Conservation (phyloP, 92 coral and sea anemone genomes). For the Ricordea florida region DNA sequence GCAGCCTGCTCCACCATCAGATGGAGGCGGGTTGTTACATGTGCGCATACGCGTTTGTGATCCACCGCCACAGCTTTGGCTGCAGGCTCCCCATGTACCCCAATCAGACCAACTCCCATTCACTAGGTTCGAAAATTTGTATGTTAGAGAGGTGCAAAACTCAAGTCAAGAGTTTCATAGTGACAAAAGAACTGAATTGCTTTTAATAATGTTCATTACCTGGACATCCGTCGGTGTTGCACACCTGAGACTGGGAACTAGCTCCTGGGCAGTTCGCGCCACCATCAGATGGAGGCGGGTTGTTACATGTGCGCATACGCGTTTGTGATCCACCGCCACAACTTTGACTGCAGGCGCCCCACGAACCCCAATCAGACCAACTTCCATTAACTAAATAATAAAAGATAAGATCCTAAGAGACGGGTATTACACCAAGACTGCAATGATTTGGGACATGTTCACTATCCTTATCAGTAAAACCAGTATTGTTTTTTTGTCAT, state of each 20-base stretch:
- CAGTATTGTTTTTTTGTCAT: no score
- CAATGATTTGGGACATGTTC: no score
- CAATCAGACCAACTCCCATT: constrained; percentile 24
- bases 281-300: neutral
- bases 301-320: constrained; percentile 4
- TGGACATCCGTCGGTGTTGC: constrained; percentile 7
- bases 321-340: constrained; percentile 20
- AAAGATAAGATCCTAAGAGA: no score
- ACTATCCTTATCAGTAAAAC: no score
- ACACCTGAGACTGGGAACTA: neutral
- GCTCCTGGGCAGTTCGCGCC: neutral
- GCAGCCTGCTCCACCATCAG: constrained; percentile 45
- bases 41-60: constrained; percentile 50
- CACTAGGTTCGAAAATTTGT: neutral
- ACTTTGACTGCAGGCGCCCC: neutral
- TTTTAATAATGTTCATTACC: no score
- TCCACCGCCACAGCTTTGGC: constrained; percentile 49
- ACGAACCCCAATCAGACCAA: constrained; percentile 8
- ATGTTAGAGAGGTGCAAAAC: no score
- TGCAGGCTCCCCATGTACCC: constrained; percentile 24
- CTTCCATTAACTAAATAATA: neutral
- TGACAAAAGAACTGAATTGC: no score
- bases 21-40: constrained; percentile 53
- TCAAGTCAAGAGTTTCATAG: no score
- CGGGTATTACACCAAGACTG: no score